These are phyloP conservation scores for Drosophila borealis DNA, from an alignment of 2,888 invertebrate genomes.

Conservation along the genomic window DNA sequence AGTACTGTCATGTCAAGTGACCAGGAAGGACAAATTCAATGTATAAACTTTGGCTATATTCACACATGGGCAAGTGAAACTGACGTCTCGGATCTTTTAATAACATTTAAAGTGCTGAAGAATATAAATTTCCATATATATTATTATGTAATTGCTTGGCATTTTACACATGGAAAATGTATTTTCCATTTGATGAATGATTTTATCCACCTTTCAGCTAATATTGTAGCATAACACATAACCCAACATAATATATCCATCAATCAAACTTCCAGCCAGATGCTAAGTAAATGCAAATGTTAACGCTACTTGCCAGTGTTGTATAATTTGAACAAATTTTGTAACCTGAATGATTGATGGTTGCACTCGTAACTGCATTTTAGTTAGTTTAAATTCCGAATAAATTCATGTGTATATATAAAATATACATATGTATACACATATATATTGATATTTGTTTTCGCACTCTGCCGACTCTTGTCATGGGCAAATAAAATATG, in stretches of 20 bases:
- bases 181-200: neutral
- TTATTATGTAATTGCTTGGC: too few species aligned
- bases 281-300: constrained; percentile 21
- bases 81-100: too few species aligned
- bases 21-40: too few species aligned
- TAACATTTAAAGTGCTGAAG: too few species aligned
- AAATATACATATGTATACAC: neutral
- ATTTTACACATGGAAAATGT: too few species aligned
- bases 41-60: too few species aligned
- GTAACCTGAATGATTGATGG: constrained; percentile 34
- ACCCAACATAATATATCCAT: constrained; percentile 5
- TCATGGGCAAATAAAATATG: constrained; percentile 62
- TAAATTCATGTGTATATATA: constrained; percentile 1
- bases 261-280: constrained; percentile 2
- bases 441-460: constrained; percentile 58
- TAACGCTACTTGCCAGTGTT: constrained; percentile 16
- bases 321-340: constrained; percentile 17
- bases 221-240: neutral
- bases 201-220: neutral
- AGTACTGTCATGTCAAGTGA: too few species aligned
- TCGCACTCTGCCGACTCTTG: constrained; percentile 61
- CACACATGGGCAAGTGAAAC: too few species aligned
- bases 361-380: constrained; percentile 16
- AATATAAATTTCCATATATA: too few species aligned
- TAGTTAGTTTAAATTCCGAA: constrained; percentile 12